Evolutionary conservation across 2,797 vertebrate genomes (phyloP).

Genomic region (Lepidocolaptes lacrymiger): DNA sequence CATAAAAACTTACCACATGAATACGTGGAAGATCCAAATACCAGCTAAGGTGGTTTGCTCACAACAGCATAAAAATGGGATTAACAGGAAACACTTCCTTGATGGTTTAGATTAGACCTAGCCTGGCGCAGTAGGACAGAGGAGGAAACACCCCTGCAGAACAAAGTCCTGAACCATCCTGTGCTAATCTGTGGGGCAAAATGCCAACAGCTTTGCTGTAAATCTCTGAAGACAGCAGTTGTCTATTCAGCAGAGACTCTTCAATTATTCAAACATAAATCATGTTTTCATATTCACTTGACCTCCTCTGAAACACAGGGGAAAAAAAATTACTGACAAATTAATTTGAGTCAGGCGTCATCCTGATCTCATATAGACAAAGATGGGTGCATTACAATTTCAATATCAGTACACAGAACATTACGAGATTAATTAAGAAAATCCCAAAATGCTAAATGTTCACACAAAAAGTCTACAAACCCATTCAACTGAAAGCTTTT

Average conservation of each 20-base stretch:
- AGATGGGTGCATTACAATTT: background rate
- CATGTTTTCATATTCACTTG: background rate
- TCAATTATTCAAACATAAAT: slow-evolving; percentile 9
- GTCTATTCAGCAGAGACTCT: background rate
- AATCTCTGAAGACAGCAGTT: background rate
- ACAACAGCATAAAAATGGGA: background rate
- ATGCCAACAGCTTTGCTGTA: background rate
- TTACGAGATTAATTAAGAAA: slow-evolving; percentile 41
- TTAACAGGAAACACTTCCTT: background rate
- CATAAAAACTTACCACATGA: background rate
- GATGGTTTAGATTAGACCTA: background rate
- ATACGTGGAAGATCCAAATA: background rate
- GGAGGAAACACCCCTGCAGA: background rate
- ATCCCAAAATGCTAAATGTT: background rate
- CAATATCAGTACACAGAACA: background rate
- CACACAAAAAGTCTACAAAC: background rate
- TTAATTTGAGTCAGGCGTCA: slow-evolving; percentile 2
- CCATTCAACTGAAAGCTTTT: slow-evolving; percentile 9
- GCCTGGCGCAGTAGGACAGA: background rate
- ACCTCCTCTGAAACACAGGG: background rate
- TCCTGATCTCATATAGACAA: background rate
- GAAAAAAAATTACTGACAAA: background rate
- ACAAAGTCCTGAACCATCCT: background rate
- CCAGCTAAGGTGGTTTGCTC: background rate
- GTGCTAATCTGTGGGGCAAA: background rate